Evolutionary conservation across 2,888 invertebrate genomes (phyloP), one percentile per base, ranked within the genome.

Genomic region (Mamestra brassicae): DNA sequence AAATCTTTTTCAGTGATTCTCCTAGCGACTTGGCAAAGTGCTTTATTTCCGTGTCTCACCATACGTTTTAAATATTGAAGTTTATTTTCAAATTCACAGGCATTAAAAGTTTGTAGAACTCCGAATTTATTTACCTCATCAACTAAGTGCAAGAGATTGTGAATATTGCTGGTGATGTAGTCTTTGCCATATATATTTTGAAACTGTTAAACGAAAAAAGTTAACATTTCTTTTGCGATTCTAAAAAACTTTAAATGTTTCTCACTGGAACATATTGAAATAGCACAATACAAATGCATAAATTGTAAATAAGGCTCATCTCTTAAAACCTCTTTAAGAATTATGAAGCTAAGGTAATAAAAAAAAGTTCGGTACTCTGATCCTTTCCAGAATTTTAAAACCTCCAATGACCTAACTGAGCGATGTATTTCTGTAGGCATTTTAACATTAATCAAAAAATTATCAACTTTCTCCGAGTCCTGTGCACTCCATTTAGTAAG

Each of bases 51-150:
- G 26, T 63, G 62, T 26, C 62, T 63, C 15, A 63, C 45, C 42
- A 47, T 63, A 50, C 15, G 13, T 63, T 63, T 62, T 47, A 50
- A 50, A 50, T 5, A 15, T 47, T 63, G 15, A 63, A 63, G 62
- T 63, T 63, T 63, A 15, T 63, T 63, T 26, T 63, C 62, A 10
- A 63, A 63, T 15, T 26, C 26, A 63, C 47, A 63, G 26, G 62
- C 45, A 63, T 63, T 63, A 15, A 63, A 63, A 47, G 26, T 63
- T 47, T 63, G 45, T 1, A 47, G 26, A 63, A 45, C 42, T 8
- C 62, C 45, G 42, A 63, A 63, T 63, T 47, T 62, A 42, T n/a
- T 62, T 62, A 62, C 62, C 42, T 62, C 62, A n/a, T 62, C 42
- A 26, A 62, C 62, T 42, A 62, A 42, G n/a, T 62, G 42, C n/a